Base-by-base conservation (phyloP, 2,888 invertebrate species). In the Calameuta filiformis region DNA sequence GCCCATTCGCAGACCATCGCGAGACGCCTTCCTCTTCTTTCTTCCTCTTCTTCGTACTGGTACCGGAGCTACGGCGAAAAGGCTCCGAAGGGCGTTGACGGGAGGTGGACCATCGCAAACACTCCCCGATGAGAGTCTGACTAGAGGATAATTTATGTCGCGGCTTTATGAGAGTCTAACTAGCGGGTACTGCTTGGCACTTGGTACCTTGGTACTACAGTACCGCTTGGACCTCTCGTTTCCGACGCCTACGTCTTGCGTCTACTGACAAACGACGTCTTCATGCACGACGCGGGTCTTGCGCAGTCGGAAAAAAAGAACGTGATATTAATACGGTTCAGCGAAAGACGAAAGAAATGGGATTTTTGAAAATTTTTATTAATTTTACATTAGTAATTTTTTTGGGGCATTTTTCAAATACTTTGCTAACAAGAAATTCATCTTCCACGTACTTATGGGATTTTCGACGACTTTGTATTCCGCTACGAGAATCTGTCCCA, bases 41-140 rank as follows among this genome's bases (percentile, higher is more conserved):
- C 35, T 11, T 34, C 9, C 3, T 73, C 76, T 76, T 71, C 76
- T 76, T 56, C 68, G 79, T 75, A 78, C 81, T 76, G 80, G 82
- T 81, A 81, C 82, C 77, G 77, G 80, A 69, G 75, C 69, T 30
- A 80, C 69, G 40, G 69, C 30, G n/a, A 68, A 56, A 33, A 82
- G 84, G 80, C 75, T 83, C 85, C 88, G 88, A 90, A 91, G 92
- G 91, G 92, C 91, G 92, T 91, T 91, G 92, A 92, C 92, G 92
- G 92, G 91, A 90, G 91, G 92, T 90, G 91, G 90, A 88, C 89
- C 88, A 91, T 89, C 88, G 89, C 90, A 90, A 90, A 90, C 90
- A 90, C 90, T 89, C 89, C 87, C 88, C 87, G 85, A 85, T 84
- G 81, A 73, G 75, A 75, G 77, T 76, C 76, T 82, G 78, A 78